These are phyloP conservation scores for Sthenelais limicola DNA, from an alignment of 2,888 invertebrate species.

Conservation along the genomic window DNA sequence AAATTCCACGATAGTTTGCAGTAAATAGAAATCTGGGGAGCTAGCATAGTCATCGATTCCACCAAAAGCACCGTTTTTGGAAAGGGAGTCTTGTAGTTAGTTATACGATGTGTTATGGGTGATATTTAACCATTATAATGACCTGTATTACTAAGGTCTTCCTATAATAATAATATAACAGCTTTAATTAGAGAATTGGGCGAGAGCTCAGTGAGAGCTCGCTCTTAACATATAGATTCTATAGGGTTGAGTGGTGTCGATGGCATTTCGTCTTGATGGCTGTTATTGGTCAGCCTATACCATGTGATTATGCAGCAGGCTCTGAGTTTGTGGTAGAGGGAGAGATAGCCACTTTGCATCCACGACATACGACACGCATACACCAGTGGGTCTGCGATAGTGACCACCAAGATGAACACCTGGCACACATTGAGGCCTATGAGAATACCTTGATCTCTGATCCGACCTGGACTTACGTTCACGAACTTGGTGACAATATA, in stretches of 20 bases:
- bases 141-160: too few relatives aligned
- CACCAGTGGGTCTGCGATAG: constrained; percentile 44
- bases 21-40: too few relatives aligned
- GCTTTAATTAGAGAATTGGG: too few relatives aligned
- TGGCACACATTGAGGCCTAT: constrained; percentile 41
- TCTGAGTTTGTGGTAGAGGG: constrained; percentile 43
- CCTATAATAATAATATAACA: too few relatives aligned
- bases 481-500: constrained; percentile 43
- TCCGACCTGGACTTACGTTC: neutral
- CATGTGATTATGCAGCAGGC: constrained; percentile 30
- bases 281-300: constrained; percentile 14
- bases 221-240: constrained; percentile 46
- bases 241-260: constrained; percentile 44
- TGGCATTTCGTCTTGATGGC: constrained; percentile 17
- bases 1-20: too few relatives aligned
- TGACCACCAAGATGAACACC: constrained; percentile 43
- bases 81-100: too few relatives aligned
- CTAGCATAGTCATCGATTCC: too few relatives aligned
- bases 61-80: too few relatives aligned
- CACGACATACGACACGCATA: constrained; percentile 45
- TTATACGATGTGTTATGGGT: too few relatives aligned
- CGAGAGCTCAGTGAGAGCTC: too few relatives aligned
- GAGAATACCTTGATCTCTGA: constrained; percentile 6
- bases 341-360: constrained; percentile 45
- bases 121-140: too few relatives aligned